phyloP scores from a whole-genome alignment of 2,113 vertebrate genomes.

The Vulpes vulpes region DNA sequence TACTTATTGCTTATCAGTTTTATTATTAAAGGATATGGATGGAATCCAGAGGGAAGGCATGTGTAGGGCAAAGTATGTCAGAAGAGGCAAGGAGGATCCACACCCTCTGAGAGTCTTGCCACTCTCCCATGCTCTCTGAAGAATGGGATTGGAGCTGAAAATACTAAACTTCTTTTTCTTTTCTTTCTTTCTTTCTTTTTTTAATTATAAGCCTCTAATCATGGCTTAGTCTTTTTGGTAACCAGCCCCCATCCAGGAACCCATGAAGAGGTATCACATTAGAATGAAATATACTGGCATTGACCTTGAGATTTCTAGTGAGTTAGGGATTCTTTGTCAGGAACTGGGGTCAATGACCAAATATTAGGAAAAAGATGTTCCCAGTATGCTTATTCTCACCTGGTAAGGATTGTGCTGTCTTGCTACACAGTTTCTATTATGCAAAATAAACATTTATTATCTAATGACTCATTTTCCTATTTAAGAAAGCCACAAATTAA shows the following conservation, averaged over 20 bases:
- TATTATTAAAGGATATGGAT: not conserved
- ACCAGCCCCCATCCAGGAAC: not conserved
- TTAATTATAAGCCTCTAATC: not conserved
- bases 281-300: not conserved
- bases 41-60: not conserved
- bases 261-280: not conserved
- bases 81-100: not conserved
- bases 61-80: not conserved
- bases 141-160: not conserved
- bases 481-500: slow-evolving; percentile 17
- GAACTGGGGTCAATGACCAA: not conserved
- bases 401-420: not conserved
- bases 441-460: not conserved
- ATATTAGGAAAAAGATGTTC: not conserved
- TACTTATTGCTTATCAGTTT: not conserved
- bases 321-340: not conserved
- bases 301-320: not conserved
- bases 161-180: not conserved
- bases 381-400: not conserved
- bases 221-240: not conserved
- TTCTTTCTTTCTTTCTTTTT: not conserved
- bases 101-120: too few relatives aligned
- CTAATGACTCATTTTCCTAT: not conserved
- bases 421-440: not conserved
- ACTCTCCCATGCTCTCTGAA: not conserved